phyloP scores from a whole-genome alignment of 2,888 invertebrate genomes.

The Tipula confusa region DNA sequence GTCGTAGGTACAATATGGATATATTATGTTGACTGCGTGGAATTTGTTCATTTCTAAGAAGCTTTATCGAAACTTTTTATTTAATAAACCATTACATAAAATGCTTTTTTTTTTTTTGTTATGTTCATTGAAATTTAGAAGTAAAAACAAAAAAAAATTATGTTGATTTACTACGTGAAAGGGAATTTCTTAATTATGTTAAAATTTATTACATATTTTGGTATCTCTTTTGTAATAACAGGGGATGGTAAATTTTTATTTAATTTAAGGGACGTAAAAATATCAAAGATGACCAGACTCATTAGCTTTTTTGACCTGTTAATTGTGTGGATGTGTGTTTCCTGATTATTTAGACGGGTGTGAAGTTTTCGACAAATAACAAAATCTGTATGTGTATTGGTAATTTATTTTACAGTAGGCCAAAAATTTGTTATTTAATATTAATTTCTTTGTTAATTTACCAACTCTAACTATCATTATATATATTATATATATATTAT shows the following conservation, averaged over 20 bases:
- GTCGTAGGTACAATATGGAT: neutral
- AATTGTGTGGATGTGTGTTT: neutral
- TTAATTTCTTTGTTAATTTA: too few relatives aligned
- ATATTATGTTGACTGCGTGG: neutral
- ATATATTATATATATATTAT: too few relatives aligned
- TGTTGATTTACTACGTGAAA: neutral
- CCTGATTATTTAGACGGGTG: too few relatives aligned
- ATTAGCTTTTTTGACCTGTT: neutral
- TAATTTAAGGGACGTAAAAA: too few relatives aligned
- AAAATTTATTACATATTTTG: neutral
- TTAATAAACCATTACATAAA: neutral
- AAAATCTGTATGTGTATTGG: too few relatives aligned
- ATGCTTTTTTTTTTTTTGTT: neutral
- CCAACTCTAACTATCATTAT: too few relatives aligned
- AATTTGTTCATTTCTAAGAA: neutral
- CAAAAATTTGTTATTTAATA: too few relatives aligned
- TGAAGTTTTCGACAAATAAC: too few relatives aligned
- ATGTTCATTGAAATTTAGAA: neutral
- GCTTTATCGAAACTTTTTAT: neutral
- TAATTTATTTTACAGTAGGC: too few relatives aligned
- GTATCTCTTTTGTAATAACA: too few relatives aligned
- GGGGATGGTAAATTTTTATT: too few relatives aligned
- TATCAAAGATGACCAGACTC: neutral
- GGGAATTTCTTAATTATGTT: slow-evolving; percentile 3
- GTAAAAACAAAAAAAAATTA: slow-evolving; percentile 25